Evolutionary conservation across 2,797 vertebrate genomes (phyloP).

Genomic region (Hoplostethus atlanticus): DNA sequence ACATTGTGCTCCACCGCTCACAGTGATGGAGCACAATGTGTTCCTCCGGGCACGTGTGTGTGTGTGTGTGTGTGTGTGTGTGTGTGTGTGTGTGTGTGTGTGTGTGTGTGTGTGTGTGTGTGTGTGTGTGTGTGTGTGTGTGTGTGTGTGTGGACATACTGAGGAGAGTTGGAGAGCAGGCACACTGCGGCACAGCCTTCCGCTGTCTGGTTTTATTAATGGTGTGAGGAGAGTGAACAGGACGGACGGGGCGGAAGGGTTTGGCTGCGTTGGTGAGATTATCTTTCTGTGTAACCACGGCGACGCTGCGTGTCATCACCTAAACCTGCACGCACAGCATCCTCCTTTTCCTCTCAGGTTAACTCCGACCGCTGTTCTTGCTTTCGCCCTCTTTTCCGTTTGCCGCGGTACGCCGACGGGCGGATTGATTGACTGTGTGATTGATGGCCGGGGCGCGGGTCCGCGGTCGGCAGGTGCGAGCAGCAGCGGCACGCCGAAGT

Average conservation of each 20-base stretch:
- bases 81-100: background rate
- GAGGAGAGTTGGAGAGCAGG: constrained; percentile 7
- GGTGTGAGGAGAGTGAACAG: constrained; percentile 3
- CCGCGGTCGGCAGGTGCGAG: constrained; percentile 24
- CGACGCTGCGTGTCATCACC: background rate
- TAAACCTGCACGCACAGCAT: background rate
- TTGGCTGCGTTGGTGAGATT: background rate
- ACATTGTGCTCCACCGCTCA: too few relatives aligned
- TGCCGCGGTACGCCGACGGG: constrained; percentile 12
- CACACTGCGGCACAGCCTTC: background rate
- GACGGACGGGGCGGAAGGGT: background rate
- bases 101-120: background rate
- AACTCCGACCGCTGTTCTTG: background rate
- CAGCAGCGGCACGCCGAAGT: background rate
- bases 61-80: background rate
- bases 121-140: background rate
- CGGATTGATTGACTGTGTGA: constrained; percentile 48
- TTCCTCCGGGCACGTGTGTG: constrained; percentile 1
- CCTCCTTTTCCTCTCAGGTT: constrained; percentile 23
- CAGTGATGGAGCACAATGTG: too few relatives aligned
- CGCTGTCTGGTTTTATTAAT: background rate
- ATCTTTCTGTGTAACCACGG: background rate
- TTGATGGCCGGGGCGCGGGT: constrained; percentile 45
- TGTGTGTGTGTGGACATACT: background rate
- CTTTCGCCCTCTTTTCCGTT: constrained; percentile 13